These are phyloP conservation scores for Gymnobelideus leadbeateri DNA, from an alignment of 2,113 vertebrate species.

Conservation along the genomic window DNA sequence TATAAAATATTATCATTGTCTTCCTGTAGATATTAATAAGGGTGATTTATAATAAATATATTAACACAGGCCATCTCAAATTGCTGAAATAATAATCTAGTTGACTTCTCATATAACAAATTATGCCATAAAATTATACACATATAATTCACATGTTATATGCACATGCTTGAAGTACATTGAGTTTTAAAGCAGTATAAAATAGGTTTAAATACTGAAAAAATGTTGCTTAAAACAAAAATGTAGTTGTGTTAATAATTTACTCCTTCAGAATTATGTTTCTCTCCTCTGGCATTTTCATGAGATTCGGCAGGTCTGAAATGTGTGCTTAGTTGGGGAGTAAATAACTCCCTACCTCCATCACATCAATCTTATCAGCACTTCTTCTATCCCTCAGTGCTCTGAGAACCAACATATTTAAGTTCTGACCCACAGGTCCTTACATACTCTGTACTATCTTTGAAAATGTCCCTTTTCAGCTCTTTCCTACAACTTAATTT, in stretches of 20 bases:
- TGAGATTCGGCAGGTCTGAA: constrained; percentile 61
- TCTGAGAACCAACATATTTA: constrained; percentile 64
- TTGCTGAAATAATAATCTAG: not conserved
- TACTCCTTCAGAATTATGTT: constrained; percentile 43
- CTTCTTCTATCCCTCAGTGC: constrained; percentile 53
- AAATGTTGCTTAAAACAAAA: not conserved
- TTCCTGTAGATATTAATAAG: not conserved
- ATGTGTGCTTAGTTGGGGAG: constrained; percentile 62
- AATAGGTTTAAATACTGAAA: not conserved
- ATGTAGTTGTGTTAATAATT: not conserved
- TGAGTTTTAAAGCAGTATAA: constrained; percentile 35
- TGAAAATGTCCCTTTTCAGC: constrained; percentile 28
- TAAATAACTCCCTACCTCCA: constrained; percentile 74
- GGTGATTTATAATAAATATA: not conserved
- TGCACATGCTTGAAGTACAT: constrained; percentile 9
- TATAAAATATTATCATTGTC: not conserved
- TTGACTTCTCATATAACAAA: not conserved
- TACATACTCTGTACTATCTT: not conserved
- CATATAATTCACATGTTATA: constrained; percentile 22
- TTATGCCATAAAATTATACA: not conserved
- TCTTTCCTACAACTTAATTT: constrained; percentile 47
- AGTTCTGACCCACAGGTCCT: constrained; percentile 32
- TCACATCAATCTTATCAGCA: constrained; percentile 67
- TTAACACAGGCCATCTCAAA: not conserved
- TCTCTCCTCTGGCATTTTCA: constrained; percentile 59